Evolutionary conservation across 1,140 invertebrate species (phyloP).

Genomic region (Patella vulgata): DNA sequence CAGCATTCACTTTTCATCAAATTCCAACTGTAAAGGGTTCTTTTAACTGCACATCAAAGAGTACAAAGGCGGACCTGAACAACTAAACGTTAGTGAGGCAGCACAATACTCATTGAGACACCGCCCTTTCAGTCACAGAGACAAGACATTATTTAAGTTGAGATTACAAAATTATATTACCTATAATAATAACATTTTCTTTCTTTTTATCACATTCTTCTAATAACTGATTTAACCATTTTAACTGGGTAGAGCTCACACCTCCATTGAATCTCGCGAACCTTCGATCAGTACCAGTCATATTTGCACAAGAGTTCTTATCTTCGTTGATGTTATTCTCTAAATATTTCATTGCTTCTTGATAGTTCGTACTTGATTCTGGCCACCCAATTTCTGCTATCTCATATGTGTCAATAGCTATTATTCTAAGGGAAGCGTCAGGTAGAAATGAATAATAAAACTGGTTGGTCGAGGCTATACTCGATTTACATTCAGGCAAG

Average conservation of each 20-base stretch:
- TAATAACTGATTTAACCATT: slow-evolving; percentile 57
- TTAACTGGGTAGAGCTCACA: slow-evolving; percentile 52
- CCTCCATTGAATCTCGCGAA: slow-evolving; percentile 65
- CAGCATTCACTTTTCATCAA: too few species aligned
- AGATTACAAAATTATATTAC: slow-evolving; percentile 35
- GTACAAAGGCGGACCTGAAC: too few species aligned
- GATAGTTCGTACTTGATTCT: slow-evolving; percentile 25
- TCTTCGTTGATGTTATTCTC: slow-evolving; percentile 54
- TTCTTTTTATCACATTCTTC: slow-evolving; percentile 41
- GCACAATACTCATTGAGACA: too few species aligned
- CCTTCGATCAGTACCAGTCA: slow-evolving; percentile 44
- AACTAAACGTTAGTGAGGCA: too few species aligned
- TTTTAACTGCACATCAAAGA: too few species aligned
- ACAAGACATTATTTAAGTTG: too few species aligned
- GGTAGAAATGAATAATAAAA: slow-evolving; percentile 58
- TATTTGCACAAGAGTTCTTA: slow-evolving; percentile 49
- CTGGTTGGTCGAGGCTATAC: background rate
- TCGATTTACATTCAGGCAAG: slow-evolving; percentile 7
- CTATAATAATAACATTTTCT: slow-evolving; percentile 49
- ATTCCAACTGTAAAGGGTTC: too few species aligned
- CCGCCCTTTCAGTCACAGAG: too few species aligned
- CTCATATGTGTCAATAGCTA: slow-evolving; percentile 65
- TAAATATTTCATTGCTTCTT: slow-evolving; percentile 26
- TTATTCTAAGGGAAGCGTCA: slow-evolving; percentile 43
- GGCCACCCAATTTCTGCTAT: slow-evolving; percentile 55